Conservation (phyloP, 2,888 invertebrate species). For the Adineta ricciae region DNA sequence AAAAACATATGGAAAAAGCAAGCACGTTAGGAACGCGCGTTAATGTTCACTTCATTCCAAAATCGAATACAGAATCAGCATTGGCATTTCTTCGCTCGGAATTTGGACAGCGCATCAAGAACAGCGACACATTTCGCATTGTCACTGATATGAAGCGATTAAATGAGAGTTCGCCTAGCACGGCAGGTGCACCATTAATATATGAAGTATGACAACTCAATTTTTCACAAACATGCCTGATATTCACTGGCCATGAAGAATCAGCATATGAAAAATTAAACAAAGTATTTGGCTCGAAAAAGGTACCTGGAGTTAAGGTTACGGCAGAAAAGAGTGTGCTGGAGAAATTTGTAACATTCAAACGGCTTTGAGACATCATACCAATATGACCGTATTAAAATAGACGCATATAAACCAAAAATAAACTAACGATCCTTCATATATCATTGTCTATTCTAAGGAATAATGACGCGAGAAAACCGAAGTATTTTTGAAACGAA, state of each 20-base stretch:
- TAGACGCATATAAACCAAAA: no score
- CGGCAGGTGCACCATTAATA: background rate
- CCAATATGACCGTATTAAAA: no score
- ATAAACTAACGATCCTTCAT: no score
- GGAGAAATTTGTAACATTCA: background rate
- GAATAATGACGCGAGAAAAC: no score
- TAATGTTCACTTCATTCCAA: background rate
- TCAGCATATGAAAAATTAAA: background rate
- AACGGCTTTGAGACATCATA: no score
- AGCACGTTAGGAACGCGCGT: background rate
- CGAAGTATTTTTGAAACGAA: no score
- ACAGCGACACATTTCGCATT: background rate
- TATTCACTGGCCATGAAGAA: background rate
- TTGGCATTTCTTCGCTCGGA: background rate
- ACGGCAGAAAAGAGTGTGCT: background rate
- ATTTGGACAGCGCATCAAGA: background rate
- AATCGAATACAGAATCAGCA: background rate
- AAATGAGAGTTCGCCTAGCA: background rate
- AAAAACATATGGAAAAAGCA: conserved; percentile 7
- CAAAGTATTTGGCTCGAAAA: background rate
- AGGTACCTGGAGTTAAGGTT: background rate
- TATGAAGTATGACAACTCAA: background rate
- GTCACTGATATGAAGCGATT: background rate
- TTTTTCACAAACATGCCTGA: background rate
- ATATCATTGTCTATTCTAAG: no score